Percentiles rank a stretch among this genome's conserved stretches.
These are phyloP conservation scores for Propithecus deckenii DNA, from an alignment of 2,797 vertebrate species.

Conservation along the genomic window DNA sequence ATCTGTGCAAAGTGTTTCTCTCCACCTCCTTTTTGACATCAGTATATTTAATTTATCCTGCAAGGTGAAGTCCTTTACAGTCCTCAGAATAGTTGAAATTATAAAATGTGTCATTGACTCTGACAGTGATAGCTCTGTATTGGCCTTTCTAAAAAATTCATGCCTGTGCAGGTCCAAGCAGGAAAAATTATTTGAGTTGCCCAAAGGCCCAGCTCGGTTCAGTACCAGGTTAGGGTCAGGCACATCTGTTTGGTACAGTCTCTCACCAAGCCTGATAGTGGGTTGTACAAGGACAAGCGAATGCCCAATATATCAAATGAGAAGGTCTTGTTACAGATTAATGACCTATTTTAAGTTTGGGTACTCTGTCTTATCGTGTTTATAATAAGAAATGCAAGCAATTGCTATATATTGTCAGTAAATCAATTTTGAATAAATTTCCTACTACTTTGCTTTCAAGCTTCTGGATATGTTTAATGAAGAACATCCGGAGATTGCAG, in stretches of 20 bases:
- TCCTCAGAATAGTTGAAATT: not conserved
- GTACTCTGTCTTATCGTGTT: not conserved
- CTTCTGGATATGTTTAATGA: not conserved
- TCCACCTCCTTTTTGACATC: not conserved
- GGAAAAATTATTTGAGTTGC: not conserved
- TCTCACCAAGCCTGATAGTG: not conserved
- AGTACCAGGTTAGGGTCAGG: not conserved
- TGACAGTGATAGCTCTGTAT: not conserved
- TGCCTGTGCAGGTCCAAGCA: not conserved
- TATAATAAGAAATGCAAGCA: not conserved
- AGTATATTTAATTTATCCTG: not conserved
- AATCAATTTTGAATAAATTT: not conserved
- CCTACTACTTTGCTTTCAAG: slow-evolving; percentile 12
- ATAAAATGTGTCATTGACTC: not conserved
- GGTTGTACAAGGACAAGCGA: not conserved
- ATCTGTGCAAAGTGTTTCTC: not conserved
- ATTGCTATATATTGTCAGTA: not conserved
- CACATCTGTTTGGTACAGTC: not conserved
- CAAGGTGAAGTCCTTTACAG: not conserved
- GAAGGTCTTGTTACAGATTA: not conserved
- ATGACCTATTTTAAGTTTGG: not conserved
- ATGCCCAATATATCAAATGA: not conserved
- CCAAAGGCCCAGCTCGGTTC: not conserved
- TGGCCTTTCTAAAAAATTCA: not conserved
- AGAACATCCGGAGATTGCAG: not conserved